Evolutionary conservation across 2,797 vertebrate species (phyloP).

Genomic region (Silurus aristotelis): DNA sequence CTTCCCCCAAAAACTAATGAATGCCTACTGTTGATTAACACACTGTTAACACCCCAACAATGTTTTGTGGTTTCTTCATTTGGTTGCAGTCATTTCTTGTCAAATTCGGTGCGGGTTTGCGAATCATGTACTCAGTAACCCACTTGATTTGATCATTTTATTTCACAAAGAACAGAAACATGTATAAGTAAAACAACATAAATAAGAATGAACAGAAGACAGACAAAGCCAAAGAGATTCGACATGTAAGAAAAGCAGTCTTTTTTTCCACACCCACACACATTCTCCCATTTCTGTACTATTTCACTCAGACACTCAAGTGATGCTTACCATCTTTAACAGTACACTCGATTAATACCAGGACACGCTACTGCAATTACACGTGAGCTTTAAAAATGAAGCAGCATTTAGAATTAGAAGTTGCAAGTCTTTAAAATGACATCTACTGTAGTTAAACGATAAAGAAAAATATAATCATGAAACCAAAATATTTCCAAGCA

Average conservation of each 20-base stretch:
- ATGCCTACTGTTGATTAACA: too few species aligned
- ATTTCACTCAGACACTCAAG: constrained; percentile 7
- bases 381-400: constrained; percentile 17
- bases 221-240: constrained; percentile 60
- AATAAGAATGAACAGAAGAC: constrained; percentile 62
- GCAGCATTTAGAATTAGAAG: constrained; percentile 24
- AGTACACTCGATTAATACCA: background rate
- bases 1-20: too few species aligned
- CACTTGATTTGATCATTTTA: constrained; percentile 66
- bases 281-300: constrained; percentile 19
- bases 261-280: constrained; percentile 28
- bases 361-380: constrained; percentile 9
- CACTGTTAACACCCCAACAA: too few species aligned
- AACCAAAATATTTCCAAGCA: constrained; percentile 2
- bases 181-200: constrained; percentile 63
- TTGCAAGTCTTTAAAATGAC: constrained; percentile 14
- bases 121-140: constrained; percentile 19
- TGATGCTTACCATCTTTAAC: constrained; percentile 7
- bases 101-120: too few species aligned
- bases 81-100: too few species aligned
- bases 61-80: too few species aligned
- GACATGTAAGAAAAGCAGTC: constrained; percentile 52
- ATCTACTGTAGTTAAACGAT: constrained; percentile 7
- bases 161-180: constrained; percentile 73
- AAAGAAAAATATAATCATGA: background rate